Evolutionary conservation across 2,113 vertebrate species (phyloP).

Genomic region (Caranx melampygus): DNA sequence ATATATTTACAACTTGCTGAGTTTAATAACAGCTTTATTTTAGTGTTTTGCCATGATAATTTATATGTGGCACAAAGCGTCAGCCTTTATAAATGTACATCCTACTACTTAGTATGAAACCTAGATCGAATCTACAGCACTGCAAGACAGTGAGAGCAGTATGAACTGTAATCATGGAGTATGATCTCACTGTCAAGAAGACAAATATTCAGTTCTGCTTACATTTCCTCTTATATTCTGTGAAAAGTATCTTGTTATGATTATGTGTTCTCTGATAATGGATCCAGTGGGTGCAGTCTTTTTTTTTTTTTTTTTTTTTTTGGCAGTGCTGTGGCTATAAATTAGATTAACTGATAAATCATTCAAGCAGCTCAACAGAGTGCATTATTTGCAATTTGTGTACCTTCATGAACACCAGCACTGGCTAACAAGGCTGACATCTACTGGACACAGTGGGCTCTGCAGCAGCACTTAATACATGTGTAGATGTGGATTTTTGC

Average conservation of each 20-base stretch:
- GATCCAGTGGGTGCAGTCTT: not conserved
- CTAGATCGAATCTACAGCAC: too few species aligned
- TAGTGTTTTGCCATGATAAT: too few species aligned
- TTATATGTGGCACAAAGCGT: too few species aligned
- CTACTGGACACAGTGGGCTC: constrained; percentile 60
- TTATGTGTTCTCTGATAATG: not conserved
- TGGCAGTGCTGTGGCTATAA: constrained; percentile 13
- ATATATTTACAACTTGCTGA: not conserved
- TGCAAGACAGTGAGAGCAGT: not conserved
- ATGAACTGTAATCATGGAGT: not conserved
- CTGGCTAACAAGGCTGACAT: constrained; percentile 68
- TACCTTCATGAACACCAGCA: constrained; percentile 10
- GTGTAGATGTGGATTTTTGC: not conserved
- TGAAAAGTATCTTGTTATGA: not conserved
- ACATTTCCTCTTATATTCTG: not conserved
- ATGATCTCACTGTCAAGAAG: not conserved
- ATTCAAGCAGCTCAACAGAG: constrained; percentile 1
- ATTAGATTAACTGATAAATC: constrained; percentile 25
- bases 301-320: not conserved
- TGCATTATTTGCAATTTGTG: not conserved
- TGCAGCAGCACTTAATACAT: constrained; percentile 19
- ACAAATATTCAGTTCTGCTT: not conserved
- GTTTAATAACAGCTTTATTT: not conserved
- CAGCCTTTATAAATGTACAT: not conserved
- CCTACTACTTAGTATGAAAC: not conserved